Conservation (phyloP, 2,113 vertebrate species). For the Toxostoma redivivum region DNA sequence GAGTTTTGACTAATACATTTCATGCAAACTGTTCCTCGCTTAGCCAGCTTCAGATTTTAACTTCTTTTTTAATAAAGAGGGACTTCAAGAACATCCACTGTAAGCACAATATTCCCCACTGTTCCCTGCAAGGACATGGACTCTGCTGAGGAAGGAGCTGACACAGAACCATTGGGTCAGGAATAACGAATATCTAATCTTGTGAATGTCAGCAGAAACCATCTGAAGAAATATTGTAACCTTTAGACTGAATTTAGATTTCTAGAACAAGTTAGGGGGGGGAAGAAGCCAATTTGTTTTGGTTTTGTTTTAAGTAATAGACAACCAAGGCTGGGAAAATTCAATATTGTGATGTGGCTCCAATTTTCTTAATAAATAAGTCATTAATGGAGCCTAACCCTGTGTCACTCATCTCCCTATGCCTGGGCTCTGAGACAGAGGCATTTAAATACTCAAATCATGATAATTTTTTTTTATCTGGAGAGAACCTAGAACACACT, state of each 20-base stretch:
- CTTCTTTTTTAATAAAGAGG: background rate
- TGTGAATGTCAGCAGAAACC: background rate
- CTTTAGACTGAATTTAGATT: background rate
- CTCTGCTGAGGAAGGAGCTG: background rate
- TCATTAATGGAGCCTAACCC: background rate
- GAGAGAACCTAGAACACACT: background rate
- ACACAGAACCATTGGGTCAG: background rate
- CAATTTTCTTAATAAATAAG: background rate
- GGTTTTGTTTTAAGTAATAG: background rate
- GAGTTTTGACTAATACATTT: background rate
- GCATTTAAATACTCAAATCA: background rate
- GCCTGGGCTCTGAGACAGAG: background rate
- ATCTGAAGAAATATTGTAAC: background rate
- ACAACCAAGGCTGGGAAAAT: background rate
- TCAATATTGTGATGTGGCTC: background rate
- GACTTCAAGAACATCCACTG: background rate
- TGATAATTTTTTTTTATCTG: background rate
- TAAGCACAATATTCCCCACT: rapidly evolving
- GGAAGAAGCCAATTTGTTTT: rapidly evolving
- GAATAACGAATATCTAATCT: background rate
- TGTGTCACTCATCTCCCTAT: background rate
- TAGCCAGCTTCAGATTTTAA: background rate
- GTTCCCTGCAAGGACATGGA: background rate
- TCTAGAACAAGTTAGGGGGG: background rate
- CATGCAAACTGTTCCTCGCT: background rate